Base-by-base conservation (phyloP, 2,113 vertebrate species). In the Sphyrna mokarran region DNA sequence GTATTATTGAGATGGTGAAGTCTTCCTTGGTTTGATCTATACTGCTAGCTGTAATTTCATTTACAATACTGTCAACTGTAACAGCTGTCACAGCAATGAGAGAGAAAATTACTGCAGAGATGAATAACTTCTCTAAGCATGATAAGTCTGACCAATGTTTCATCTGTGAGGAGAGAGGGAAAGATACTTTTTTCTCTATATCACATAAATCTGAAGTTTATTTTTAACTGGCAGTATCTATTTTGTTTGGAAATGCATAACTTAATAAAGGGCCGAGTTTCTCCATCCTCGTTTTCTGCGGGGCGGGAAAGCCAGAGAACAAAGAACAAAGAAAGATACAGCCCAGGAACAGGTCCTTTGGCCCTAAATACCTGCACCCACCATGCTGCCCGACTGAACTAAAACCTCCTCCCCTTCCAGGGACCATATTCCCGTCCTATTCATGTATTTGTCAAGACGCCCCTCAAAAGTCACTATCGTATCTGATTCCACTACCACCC, bases 1-100 rank as follows among this genome's bases (percentile, higher is more conserved):
- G 98, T 96, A 98, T 98, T 1, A 98, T 97, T 76, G 98, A 98
- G 40, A 99, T 96, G 0, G 98, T 97, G 89, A 98, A 97, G 96
- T 98, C 97, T 95, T 98, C 98, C 63, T 97, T 96, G 0, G 97
- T 95, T 9, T 58, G 94, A 1, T 95, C 96, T 0, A 83, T 66
- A 48, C 90, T 90, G 40, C 29, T 23, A 33, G 22, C 3, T 54
- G 37, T 37, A 10, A 95, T 96, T 96, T 98, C 97, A 63, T 80
- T 96, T 66, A 97, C 96, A 5, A 98, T 97, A 0, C 97, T 98
- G 96, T 96, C 96, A n/a, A 97, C 6, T 8, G 98, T 98, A 87
- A 98, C 96, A 94, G 97, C 97, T 8, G 98, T 96, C 63, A 98
- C 96, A 3, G 96, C 98, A 91, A 98, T 95, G 96, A 98, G 97